Percentiles rank a stretch among this genome's conserved stretches.
Evolutionary conservation across 2,113 vertebrate genomes (phyloP).

Genomic region (Girardinichthys multiradiatus): DNA sequence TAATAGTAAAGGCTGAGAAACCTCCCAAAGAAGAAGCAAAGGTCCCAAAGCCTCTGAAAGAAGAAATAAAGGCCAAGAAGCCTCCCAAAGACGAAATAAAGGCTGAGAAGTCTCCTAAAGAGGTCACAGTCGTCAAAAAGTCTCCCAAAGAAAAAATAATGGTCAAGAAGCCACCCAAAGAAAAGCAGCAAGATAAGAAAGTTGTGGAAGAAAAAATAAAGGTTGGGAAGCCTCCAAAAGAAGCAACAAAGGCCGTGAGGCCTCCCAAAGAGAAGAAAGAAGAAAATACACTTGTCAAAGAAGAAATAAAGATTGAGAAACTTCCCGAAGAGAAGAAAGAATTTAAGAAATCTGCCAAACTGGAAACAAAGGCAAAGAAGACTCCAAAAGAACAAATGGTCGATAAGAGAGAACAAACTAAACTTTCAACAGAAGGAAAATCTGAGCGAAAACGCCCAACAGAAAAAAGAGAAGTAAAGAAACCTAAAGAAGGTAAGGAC

Average conservation of each 20-base stretch:
- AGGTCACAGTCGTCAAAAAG: background rate
- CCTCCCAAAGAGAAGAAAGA: background rate
- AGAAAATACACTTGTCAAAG: background rate
- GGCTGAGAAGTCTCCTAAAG: background rate
- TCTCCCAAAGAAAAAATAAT: conserved; percentile 1
- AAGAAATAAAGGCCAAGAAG: background rate
- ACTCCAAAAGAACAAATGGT: accelerated
- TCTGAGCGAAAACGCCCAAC: background rate
- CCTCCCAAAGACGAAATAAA: background rate
- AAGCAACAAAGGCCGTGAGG: background rate
- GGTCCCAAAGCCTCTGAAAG: background rate
- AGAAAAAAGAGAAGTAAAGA: background rate
- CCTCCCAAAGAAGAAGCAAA: background rate
- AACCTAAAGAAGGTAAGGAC: background rate
- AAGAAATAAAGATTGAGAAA: background rate
- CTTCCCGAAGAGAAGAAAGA: background rate
- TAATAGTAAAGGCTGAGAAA: conserved; percentile 2
- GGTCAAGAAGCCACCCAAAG: background rate
- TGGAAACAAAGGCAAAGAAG: background rate
- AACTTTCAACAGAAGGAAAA: background rate
- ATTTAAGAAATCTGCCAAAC: background rate
- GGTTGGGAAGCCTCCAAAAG: background rate
- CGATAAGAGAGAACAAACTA: background rate
- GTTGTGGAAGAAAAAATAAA: conserved; percentile 1
- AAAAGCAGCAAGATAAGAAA: background rate